phyloP scores from a whole-genome alignment of 2,797 vertebrate genomes.

The Babyrousa celebensis region DNA sequence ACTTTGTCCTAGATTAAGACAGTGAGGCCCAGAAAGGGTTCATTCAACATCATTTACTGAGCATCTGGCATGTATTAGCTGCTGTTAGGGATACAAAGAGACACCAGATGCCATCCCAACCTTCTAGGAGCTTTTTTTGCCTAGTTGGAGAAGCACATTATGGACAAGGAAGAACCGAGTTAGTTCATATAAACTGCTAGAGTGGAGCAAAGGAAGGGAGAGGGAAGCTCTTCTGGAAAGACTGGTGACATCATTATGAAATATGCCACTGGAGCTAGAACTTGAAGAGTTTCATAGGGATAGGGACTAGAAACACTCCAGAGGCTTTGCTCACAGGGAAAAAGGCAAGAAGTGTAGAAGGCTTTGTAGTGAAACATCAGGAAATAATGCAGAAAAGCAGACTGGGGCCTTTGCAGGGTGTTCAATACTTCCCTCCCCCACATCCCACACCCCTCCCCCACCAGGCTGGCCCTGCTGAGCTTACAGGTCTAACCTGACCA shows the following conservation, averaged over 20 bases:
- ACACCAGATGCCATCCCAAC: neutral
- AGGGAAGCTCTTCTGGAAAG: neutral
- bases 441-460: neutral
- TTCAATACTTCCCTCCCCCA: neutral
- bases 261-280: slow-evolving; percentile 33
- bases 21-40: slow-evolving; percentile 13
- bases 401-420: neutral
- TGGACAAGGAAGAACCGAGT: neutral
- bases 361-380: slow-evolving; percentile 21
- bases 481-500: neutral
- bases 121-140: slow-evolving; percentile 41
- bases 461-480: neutral
- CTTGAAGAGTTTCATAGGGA: slow-evolving; percentile 34
- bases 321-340: neutral
- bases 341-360: slow-evolving; percentile 2
- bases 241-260: neutral
- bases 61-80: neutral
- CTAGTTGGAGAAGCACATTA: slow-evolving; percentile 25
- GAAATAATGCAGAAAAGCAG: neutral
- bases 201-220: neutral
- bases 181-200: neutral
- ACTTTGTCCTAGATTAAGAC: slow-evolving; percentile 46
- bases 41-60: neutral
- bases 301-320: neutral
- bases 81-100: neutral